A percentile compares a stretch with the other conserved stretches of the same genome.
Evolutionary conservation across 2,113 vertebrate genomes (phyloP).

Genomic region (Barnardius zonarius): DNA sequence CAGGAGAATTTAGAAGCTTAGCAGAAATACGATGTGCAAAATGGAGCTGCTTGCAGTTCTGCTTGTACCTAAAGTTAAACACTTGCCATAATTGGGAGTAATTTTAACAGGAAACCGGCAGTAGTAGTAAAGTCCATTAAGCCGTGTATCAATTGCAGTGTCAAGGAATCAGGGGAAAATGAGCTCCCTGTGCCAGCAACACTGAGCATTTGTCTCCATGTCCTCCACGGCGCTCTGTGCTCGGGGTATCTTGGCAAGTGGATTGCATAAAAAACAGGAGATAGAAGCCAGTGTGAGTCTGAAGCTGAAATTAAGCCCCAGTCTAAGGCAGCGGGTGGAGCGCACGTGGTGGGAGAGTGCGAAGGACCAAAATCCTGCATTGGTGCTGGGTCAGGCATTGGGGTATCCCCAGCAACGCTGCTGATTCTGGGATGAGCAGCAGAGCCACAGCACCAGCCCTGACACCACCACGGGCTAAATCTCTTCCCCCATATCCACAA

Average conservation of each 20-base stretch:
- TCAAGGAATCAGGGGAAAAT: background rate
- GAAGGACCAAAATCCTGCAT: background rate
- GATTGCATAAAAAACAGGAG: background rate
- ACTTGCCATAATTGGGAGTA: background rate
- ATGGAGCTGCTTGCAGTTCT: background rate
- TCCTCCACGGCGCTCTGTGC: background rate
- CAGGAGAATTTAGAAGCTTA: background rate
- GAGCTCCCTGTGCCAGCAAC: background rate
- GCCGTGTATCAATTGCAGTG: background rate
- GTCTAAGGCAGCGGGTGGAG: background rate
- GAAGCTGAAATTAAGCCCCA: background rate
- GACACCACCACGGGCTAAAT: background rate
- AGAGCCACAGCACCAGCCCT: background rate
- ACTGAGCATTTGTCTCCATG: background rate
- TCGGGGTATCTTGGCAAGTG: background rate
- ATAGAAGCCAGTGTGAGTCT: background rate
- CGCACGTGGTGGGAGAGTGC: fast-evolving
- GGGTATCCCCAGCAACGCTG: background rate
- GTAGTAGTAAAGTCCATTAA: background rate
- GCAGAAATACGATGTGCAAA: background rate
- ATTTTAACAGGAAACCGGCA: constrained; percentile 18
- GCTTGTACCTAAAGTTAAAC: background rate
- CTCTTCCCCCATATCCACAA: background rate
- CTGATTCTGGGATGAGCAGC: fast-evolving
- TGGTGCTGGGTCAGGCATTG: background rate